These are phyloP conservation scores for Amphipoea lucens DNA, from an alignment of 2,888 invertebrate species.

Conservation along the genomic window DNA sequence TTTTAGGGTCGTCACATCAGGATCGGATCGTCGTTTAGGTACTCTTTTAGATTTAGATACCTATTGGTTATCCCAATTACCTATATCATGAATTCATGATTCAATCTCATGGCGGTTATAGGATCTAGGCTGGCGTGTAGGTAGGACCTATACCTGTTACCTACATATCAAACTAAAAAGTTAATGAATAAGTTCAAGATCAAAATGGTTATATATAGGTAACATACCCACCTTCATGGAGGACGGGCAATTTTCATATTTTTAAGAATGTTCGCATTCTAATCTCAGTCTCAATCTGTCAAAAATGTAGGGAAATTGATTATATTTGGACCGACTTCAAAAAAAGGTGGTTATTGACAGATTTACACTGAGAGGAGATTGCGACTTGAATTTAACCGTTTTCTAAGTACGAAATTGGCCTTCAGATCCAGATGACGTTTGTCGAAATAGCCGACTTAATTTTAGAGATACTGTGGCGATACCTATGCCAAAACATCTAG, in stretches of 20 bases:
- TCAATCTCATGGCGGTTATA: not conserved
- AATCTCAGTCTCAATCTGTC: not conserved
- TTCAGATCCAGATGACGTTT: too few species aligned
- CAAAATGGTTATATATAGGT: not conserved
- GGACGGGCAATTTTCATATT: not conserved
- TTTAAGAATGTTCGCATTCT: not conserved
- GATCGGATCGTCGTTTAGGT: not conserved
- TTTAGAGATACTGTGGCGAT: not conserved
- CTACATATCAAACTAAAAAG: not conserved
- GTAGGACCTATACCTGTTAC: not conserved
- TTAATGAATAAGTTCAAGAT: not conserved
- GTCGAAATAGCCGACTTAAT: not conserved
- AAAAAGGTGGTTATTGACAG: too few species aligned
- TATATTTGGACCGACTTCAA: too few species aligned
- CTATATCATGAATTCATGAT: not conserved
- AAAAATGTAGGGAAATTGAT: not conserved
- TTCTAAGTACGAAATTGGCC: too few species aligned
- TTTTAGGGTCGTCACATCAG: constrained; percentile 18
- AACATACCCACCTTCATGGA: not conserved
- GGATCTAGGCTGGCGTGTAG: not conserved
- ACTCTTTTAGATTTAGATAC: not conserved
- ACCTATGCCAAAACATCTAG: not conserved
- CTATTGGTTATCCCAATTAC: not conserved
- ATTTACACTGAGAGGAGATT: too few species aligned
- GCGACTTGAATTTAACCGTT: too few species aligned